phyloP scores from a whole-genome alignment of 2,888 invertebrate genomes.

The Amiota communis region DNA sequence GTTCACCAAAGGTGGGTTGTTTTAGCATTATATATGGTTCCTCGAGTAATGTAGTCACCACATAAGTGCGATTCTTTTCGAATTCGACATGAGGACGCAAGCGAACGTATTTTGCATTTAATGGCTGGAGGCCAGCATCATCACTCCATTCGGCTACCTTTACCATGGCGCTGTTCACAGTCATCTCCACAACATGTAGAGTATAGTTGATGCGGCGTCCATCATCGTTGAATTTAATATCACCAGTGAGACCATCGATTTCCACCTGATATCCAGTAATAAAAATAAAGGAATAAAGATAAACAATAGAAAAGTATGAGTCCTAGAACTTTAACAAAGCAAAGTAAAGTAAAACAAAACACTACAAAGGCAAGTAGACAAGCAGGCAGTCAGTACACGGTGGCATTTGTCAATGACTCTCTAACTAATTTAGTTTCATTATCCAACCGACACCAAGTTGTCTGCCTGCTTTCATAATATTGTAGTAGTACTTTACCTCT shows the following conservation, averaged over 20 bases:
- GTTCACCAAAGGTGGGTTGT: constrained; percentile 79
- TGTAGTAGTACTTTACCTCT: constrained; percentile 29
- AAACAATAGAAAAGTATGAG: constrained; percentile 12
- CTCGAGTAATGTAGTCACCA: constrained; percentile 89
- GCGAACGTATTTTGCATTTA: constrained; percentile 84
- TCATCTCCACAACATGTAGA: constrained; percentile 93
- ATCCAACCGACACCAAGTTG: background rate
- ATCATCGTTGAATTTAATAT: constrained; percentile 92
- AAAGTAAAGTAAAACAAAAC: background rate
- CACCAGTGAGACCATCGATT: constrained; percentile 91
- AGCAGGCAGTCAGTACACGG: too few relatives aligned
- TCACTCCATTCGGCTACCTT: constrained; percentile 94
- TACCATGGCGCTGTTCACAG: constrained; percentile 88
- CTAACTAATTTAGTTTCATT: constrained; percentile 16
- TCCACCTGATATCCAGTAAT: constrained; percentile 81
- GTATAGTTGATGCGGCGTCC: constrained; percentile 92
- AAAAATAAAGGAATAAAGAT: constrained; percentile 12
- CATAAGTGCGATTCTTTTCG: constrained; percentile 87
- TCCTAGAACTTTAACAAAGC: constrained; percentile 18
- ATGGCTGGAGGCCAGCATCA: constrained; percentile 82
- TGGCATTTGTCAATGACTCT: background rate
- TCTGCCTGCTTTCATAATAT: constrained; percentile 57
- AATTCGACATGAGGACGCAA: constrained; percentile 81
- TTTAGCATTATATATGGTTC: constrained; percentile 91
- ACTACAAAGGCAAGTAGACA: background rate